A percentile compares a stretch with the other conserved stretches of the same genome.
phyloP scores from a whole-genome alignment of 2,797 vertebrate genomes.

The Xenentodon cancila region DNA sequence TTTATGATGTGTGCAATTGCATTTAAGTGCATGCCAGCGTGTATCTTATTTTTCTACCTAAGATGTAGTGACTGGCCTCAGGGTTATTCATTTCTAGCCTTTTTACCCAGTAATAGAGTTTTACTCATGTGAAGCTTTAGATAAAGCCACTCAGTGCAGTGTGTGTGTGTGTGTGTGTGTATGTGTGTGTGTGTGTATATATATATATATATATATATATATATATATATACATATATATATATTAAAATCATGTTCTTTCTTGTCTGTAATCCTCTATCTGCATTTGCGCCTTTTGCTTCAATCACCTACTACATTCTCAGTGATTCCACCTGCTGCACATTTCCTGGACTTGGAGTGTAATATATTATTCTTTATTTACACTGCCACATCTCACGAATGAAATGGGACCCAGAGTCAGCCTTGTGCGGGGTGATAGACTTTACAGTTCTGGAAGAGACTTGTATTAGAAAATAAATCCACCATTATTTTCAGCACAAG shows the following conservation, averaged over 20 bases:
- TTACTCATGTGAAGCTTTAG: constrained; percentile 37
- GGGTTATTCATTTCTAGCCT: constrained; percentile 56
- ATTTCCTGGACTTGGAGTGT: constrained; percentile 35
- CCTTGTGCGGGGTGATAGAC: constrained; percentile 78
- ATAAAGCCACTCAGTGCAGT: constrained; percentile 26
- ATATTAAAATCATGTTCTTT: neutral
- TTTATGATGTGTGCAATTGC: constrained; percentile 74
- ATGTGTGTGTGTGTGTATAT: no score
- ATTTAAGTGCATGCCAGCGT: constrained; percentile 70
- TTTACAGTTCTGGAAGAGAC: constrained; percentile 65
- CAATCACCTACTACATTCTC: constrained; percentile 28
- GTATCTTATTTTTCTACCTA: constrained; percentile 59
- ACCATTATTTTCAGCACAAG: constrained; percentile 83
- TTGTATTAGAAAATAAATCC: constrained; percentile 74
- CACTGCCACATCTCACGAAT: constrained; percentile 59
- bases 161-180: neutral
- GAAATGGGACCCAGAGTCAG: constrained; percentile 69
- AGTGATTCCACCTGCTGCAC: constrained; percentile 40
- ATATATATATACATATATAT: no score
- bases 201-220: no score
- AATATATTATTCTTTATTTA: constrained; percentile 37
- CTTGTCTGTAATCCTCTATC: constrained; percentile 27
- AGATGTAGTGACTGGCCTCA: constrained; percentile 59
- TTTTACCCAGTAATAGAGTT: constrained; percentile 36
- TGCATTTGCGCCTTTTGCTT: constrained; percentile 22